These are phyloP conservation scores for Desmodus rotundus DNA, from an alignment of 2,113 vertebrate species.

Conservation along the genomic window DNA sequence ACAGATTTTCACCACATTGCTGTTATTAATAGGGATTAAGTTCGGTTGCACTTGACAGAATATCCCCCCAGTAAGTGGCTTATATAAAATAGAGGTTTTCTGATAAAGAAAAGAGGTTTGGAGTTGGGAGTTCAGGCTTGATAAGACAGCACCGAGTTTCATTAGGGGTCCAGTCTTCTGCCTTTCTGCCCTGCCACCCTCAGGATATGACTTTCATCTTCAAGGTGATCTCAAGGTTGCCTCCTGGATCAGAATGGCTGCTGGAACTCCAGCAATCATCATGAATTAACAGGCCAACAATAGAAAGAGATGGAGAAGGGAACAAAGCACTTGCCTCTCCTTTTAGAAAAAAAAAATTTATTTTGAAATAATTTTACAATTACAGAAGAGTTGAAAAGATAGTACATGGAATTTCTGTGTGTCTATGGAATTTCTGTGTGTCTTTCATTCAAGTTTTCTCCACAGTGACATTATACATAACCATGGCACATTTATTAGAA, in stretches of 20 bases:
- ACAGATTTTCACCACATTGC: not conserved
- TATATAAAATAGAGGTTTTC: not conserved
- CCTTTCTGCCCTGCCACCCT: not conserved
- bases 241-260: not conserved
- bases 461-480: not conserved
- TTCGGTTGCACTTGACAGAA: not conserved
- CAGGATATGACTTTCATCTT: not conserved
- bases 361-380: slow-evolving; percentile 25
- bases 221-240: not conserved
- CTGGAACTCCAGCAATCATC: not conserved
- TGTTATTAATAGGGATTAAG: not conserved
- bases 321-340: not conserved
- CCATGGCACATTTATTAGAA: not conserved
- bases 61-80: not conserved
- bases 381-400: not conserved
- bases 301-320: not conserved
- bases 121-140: not conserved
- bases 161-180: not conserved
- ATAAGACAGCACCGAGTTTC: not conserved
- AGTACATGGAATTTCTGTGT: not conserved
- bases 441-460: not conserved
- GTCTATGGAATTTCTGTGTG: not conserved
- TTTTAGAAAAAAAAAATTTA: not conserved
- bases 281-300: not conserved
- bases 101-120: not conserved